Evolutionary conservation across 2,797 vertebrate genomes (phyloP).

Genomic region (Crenichthys baileyi): DNA sequence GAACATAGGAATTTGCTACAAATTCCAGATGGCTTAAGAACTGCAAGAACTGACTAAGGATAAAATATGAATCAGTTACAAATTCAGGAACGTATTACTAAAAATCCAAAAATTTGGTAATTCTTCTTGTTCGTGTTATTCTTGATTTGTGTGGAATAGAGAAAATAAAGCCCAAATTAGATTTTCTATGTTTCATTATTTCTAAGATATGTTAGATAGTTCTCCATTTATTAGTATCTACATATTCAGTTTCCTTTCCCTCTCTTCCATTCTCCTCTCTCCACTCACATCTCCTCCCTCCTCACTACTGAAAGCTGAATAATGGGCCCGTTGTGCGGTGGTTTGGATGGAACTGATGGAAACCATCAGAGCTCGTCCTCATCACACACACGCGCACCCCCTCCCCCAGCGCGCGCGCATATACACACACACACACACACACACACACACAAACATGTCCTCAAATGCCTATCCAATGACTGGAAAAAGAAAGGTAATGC

Average conservation of each 20-base stretch:
- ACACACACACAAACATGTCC: constrained; percentile 41
- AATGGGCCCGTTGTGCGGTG: constrained; percentile 76
- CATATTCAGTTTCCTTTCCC: constrained; percentile 14
- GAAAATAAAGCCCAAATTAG: not conserved
- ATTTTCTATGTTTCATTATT: not conserved
- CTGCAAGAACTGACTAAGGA: no score
- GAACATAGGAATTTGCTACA: no score
- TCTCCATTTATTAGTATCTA: not conserved
- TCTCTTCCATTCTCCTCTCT: constrained; percentile 19
- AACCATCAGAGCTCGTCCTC: constrained; percentile 68
- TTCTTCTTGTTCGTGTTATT: no score
- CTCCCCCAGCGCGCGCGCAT: constrained; percentile 28
- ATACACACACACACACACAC: constrained; percentile 24
- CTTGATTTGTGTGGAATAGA: no score
- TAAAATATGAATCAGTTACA: no score
- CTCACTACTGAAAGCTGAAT: constrained; percentile 68
- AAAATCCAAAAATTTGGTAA: no score
- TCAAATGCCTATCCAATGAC: constrained; percentile 55
- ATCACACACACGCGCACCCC: constrained; percentile 40
- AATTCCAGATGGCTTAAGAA: no score
- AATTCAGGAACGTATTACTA: no score
- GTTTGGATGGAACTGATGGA: constrained; percentile 77
- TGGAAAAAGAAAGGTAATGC: constrained; percentile 74
- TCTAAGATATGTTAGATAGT: not conserved
- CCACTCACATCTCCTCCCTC: constrained; percentile 31